Evolutionary conservation across 2,888 invertebrate species (phyloP).

Genomic region (Macrostomum cliftonense): DNA sequence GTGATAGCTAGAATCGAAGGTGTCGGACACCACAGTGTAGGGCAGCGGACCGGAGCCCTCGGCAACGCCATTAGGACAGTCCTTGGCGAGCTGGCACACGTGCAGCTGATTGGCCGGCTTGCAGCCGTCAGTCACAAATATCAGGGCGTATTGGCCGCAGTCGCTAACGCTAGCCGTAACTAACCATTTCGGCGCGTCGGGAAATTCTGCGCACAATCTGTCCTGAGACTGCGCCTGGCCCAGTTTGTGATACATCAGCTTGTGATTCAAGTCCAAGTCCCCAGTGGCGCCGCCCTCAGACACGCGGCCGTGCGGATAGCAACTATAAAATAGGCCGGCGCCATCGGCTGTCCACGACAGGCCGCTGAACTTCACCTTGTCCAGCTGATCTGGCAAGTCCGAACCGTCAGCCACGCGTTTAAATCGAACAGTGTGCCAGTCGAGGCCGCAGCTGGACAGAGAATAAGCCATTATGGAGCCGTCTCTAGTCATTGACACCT

Average conservation of each 20-base stretch:
- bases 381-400: conserved; percentile 68
- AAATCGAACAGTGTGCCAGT: conserved; percentile 18
- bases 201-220: conserved; percentile 67
- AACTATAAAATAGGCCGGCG: conserved; percentile 70
- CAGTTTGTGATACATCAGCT: conserved; percentile 71
- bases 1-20: conserved; percentile 37
- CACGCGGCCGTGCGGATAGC: too few relatives aligned
- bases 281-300: conserved; percentile 16
- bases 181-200: conserved; percentile 67
- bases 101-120: conserved; percentile 67
- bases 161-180: conserved; percentile 67
- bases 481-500: not conserved
- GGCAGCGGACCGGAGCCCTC: too few relatives aligned
- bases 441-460: not conserved
- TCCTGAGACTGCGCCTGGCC: conserved; percentile 64
- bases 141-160: conserved; percentile 69
- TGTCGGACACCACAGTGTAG: too few relatives aligned
- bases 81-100: conserved; percentile 43
- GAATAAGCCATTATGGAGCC: not conserved
- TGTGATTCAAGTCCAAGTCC: conserved; percentile 62
- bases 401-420: conserved; percentile 44
- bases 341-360: conserved; percentile 87
- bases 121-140: conserved; percentile 66
- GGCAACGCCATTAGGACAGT: not conserved
- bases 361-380: conserved; percentile 72